Base-by-base conservation (phyloP, 2,797 vertebrate genomes). In the Distichodus sexfasciatus region DNA sequence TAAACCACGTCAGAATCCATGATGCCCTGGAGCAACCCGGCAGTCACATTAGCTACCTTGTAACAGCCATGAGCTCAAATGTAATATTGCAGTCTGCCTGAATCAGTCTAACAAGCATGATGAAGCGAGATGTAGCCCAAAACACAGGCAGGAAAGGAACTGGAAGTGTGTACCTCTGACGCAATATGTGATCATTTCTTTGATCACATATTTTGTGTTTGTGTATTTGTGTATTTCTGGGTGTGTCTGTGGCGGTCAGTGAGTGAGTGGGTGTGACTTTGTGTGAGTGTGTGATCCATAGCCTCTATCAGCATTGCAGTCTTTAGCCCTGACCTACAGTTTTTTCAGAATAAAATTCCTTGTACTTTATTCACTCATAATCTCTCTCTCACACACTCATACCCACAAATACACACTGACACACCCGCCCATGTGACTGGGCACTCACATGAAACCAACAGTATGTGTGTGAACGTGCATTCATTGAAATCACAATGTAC, bases 1-100 rank as follows among this genome's bases (percentile, higher is more conserved):
- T n/a, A n/a, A n/a, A n/a, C n/a, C n/a, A n/a, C n/a, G n/a, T n/a
- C n/a, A n/a, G n/a, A n/a, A n/a, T n/a, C n/a, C n/a, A n/a, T n/a
- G n/a, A n/a, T n/a, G n/a, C n/a, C n/a, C n/a, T n/a, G n/a, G n/a
- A n/a, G n/a, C n/a, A n/a, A n/a, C n/a, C n/a, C n/a, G n/a, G n/a
- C n/a, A n/a, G n/a, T n/a, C n/a, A n/a, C n/a, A n/a, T n/a, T n/a
- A n/a, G n/a, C n/a, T n/a, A n/a, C n/a, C n/a, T n/a, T n/a, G n/a
- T n/a, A n/a, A n/a, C n/a, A 19, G n/a, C 23, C 29, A 15, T 66
- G 46, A 38, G 47, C 55, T 35, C 21, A 60, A 66, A 66, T 21
- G n/a, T n/a, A n/a, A n/a, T n/a, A n/a, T n/a, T n/a, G n/a, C n/a
- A n/a, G n/a, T n/a, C n/a, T n/a, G n/a, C n/a, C n/a, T n/a, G n/a